These are phyloP conservation scores for Drosophila pseudotakahashii DNA, from an alignment of 2,888 invertebrate genomes.

Conservation along the genomic window DNA sequence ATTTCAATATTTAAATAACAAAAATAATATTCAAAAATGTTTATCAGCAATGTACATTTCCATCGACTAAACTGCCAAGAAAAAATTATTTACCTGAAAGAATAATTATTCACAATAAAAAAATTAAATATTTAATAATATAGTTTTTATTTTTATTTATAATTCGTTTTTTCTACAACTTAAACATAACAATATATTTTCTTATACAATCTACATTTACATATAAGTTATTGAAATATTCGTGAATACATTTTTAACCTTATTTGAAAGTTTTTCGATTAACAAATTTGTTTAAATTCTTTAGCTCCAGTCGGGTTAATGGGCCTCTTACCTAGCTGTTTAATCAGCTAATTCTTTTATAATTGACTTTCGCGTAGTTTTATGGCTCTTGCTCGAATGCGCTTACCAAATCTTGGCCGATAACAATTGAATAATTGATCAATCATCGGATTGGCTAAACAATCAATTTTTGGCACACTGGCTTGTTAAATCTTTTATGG, in stretches of 20 bases:
- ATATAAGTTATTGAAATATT: not conserved
- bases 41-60: not conserved
- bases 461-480: slow-evolving; percentile 57
- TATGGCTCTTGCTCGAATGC: slow-evolving; percentile 17
- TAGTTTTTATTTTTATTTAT: not conserved
- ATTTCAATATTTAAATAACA: too few relatives aligned
- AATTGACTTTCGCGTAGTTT: slow-evolving; percentile 25
- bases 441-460: slow-evolving; percentile 54
- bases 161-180: not conserved
- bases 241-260: not conserved
- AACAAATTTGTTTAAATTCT: not conserved
- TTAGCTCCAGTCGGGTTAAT: slow-evolving; percentile 7
- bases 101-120: too few relatives aligned
- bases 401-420: slow-evolving; percentile 32
- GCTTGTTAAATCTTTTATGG: slow-evolving; percentile 51
- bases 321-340: not conserved
- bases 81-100: not conserved
- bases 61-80: not conserved
- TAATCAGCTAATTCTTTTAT: slow-evolving; percentile 11
- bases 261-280: not conserved
- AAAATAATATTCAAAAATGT: not conserved
- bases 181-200: not conserved
- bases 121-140: not conserved
- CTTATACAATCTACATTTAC: not conserved
- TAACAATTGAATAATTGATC: slow-evolving; percentile 61